phyloP scores from a whole-genome alignment of 1,140 invertebrate species.

The Megathymus violae region DNA sequence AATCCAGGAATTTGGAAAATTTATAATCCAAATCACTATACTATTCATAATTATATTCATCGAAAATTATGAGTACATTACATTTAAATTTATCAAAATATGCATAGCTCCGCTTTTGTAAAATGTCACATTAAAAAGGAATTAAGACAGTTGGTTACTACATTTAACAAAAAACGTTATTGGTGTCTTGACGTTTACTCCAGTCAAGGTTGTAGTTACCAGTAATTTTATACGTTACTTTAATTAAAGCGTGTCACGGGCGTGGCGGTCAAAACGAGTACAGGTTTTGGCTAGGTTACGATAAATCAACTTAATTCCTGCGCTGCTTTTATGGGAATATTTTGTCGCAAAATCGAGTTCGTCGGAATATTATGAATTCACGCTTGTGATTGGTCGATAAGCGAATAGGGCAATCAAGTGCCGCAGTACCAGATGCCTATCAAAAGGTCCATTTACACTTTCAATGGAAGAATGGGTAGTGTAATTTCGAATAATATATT shows the following conservation, averaged over 20 bases:
- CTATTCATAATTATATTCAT: too few species aligned
- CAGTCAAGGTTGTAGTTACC: too few species aligned
- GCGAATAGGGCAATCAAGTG: constrained; percentile 16
- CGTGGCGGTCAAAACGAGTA: constrained; percentile 23
- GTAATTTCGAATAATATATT: not conserved
- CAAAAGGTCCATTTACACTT: not conserved
- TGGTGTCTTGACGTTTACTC: too few species aligned
- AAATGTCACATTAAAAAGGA: too few species aligned
- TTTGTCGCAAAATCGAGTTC: not conserved
- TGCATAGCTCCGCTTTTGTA: too few species aligned
- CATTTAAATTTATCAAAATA: too few species aligned
- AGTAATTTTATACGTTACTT: not conserved
- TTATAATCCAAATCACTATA: too few species aligned
- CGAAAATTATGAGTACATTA: too few species aligned
- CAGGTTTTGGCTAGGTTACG: constrained; percentile 28
- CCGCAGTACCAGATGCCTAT: not conserved
- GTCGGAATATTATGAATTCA: constrained; percentile 13
- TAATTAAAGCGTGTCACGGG: constrained; percentile 13
- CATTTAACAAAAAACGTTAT: too few species aligned
- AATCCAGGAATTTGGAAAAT: too few species aligned
- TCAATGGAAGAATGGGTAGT: not conserved
- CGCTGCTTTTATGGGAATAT: not conserved
- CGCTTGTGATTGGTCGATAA: constrained; percentile 13
- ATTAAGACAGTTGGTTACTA: too few species aligned
- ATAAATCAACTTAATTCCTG: constrained; percentile 15